phyloP scores from a whole-genome alignment of 53 echinoderm and acorn worm species.

The Patiria pectinifera region DNA sequence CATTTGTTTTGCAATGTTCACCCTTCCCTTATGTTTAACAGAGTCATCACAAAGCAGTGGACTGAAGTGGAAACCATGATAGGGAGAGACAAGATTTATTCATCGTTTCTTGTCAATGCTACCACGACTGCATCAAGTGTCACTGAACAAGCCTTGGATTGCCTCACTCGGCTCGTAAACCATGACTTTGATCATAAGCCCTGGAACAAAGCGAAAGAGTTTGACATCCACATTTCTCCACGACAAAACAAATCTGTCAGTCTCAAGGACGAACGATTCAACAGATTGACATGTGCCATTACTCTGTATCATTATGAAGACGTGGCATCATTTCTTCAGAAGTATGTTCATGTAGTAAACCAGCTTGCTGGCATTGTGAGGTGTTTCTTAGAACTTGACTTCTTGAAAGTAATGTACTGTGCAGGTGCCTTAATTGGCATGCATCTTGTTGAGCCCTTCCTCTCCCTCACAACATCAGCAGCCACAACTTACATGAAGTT shows the following conservation, averaged over 20 bases:
- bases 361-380: slow-evolving; percentile 34
- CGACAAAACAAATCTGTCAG: slow-evolving; percentile 23
- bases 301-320: slow-evolving; percentile 19
- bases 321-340: slow-evolving; percentile 24
- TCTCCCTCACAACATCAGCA: slow-evolving; percentile 17
- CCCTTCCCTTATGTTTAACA: slow-evolving; percentile 33
- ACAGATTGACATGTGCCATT: too few relatives aligned
- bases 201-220: slow-evolving; percentile 32
- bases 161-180: slow-evolving; percentile 15
- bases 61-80: slow-evolving; percentile 21
- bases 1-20: slow-evolving; percentile 50
- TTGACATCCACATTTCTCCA: slow-evolving; percentile 5
- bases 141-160: slow-evolving; percentile 27
- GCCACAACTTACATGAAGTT: slow-evolving; percentile 8
- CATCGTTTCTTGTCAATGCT: slow-evolving; percentile 30
- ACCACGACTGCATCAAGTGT: slow-evolving; percentile 24
- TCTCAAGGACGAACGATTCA: slow-evolving; percentile 18
- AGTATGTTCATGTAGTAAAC: slow-evolving; percentile 7
- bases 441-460: slow-evolving; percentile 16
- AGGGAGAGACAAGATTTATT: slow-evolving; percentile 24
- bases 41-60: slow-evolving; percentile 34
- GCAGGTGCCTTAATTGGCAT: slow-evolving; percentile 4
- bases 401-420: slow-evolving; percentile 3
- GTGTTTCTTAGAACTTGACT: slow-evolving; percentile 18
- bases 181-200: slow-evolving; percentile 5